phyloP scores from a whole-genome alignment of 2,888 invertebrate genomes.

The Bimastos eiseni region DNA sequence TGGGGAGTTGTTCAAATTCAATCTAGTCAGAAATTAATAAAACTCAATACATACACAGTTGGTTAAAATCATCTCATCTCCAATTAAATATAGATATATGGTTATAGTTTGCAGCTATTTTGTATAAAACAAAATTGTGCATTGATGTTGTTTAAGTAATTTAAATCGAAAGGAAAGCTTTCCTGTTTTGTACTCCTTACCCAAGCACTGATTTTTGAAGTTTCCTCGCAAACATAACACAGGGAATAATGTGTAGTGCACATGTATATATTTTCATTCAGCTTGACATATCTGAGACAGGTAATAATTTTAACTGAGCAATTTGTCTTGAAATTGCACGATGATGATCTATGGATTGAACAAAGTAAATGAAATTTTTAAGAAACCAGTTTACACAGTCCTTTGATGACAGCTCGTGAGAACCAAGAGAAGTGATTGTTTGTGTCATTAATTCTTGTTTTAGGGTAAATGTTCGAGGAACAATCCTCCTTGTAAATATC shows the following conservation, averaged over 20 bases:
- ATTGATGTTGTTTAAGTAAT: too few species aligned
- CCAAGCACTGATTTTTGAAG: neutral
- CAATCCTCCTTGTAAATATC: conserved; percentile 36
- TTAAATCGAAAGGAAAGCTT: neutral
- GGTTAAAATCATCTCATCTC: neutral
- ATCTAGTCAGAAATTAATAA: neutral
- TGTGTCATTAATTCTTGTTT: neutral
- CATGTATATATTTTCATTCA: neutral
- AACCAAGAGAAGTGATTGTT: neutral
- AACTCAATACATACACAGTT: neutral
- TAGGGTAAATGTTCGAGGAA: conserved; percentile 35
- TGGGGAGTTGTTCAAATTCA: neutral
- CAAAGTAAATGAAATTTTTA: neutral
- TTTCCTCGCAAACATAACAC: neutral
- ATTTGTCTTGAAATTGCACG: neutral
- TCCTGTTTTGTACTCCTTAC: neutral
- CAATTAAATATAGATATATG: neutral
- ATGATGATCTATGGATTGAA: neutral
- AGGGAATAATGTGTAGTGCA: neutral
- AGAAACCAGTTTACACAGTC: neutral
- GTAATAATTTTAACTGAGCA: neutral
- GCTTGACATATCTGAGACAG: neutral
- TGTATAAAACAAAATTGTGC: neutral
- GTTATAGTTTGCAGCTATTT: neutral
- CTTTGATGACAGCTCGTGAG: neutral